Evolutionary conservation across 2,888 invertebrate species (phyloP).

Genomic region (Drosophila greeni): DNA sequence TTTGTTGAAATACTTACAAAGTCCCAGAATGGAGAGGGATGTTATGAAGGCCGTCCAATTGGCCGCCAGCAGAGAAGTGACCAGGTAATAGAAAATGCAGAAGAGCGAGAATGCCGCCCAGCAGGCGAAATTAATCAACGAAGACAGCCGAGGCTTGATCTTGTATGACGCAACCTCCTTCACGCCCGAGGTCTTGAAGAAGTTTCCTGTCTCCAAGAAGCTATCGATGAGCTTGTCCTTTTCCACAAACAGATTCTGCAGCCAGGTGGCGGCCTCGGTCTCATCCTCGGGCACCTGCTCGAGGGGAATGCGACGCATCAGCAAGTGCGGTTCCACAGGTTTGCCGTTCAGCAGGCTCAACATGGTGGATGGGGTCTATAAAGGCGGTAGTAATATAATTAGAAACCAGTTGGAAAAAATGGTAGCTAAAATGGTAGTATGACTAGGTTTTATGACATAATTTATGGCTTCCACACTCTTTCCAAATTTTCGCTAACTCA

Average conservation of each 20-base stretch:
- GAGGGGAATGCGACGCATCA: constrained; percentile 89
- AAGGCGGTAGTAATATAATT: constrained; percentile 2
- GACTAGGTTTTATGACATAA: neutral
- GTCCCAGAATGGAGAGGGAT: constrained; percentile 81
- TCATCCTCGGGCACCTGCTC: constrained; percentile 87
- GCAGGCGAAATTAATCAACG: constrained; percentile 84
- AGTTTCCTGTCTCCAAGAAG: constrained; percentile 83
- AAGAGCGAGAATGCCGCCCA: constrained; percentile 81
- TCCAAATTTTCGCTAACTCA: neutral
- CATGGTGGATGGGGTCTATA: constrained; percentile 85
- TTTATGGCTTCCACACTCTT: neutral
- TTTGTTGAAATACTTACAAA: constrained; percentile 83
- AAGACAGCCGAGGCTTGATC: constrained; percentile 82
- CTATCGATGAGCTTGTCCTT: constrained; percentile 84
- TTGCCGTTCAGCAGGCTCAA: constrained; percentile 87
- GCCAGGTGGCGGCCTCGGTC: constrained; percentile 87
- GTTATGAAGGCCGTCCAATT: constrained; percentile 79
- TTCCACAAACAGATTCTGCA: constrained; percentile 88
- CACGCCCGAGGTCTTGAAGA: constrained; percentile 87
- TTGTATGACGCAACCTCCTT: constrained; percentile 82
- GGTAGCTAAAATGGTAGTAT: neutral
- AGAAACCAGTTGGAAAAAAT: neutral
- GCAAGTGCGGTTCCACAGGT: constrained; percentile 86
- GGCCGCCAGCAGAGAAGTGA: constrained; percentile 78
- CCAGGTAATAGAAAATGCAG: constrained; percentile 71